phyloP scores from a whole-genome alignment of 1,140 invertebrate genomes.

The Ceratosolen fusciceps region DNA sequence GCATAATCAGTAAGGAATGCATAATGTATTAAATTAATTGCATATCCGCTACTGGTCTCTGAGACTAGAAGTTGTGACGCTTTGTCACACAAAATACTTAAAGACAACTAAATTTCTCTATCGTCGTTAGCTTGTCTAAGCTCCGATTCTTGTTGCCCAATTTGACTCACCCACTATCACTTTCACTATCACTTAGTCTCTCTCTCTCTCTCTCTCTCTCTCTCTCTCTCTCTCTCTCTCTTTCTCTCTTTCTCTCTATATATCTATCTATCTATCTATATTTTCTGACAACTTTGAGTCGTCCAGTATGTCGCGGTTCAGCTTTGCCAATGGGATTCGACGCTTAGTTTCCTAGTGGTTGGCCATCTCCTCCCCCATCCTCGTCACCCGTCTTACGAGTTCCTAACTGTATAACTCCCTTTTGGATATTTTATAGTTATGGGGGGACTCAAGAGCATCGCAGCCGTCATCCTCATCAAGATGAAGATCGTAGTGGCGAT shows the following conservation, averaged over 20 bases:
- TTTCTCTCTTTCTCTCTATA: not conserved
- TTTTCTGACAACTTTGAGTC: not conserved
- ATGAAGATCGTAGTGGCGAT: conserved; percentile 58
- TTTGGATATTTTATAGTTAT: conserved; percentile 53
- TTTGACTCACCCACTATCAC: not conserved
- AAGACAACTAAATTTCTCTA: not conserved
- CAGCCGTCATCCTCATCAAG: conserved; percentile 56
- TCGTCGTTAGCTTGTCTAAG: not conserved
- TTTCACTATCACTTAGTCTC: not conserved
- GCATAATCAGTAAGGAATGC: not conserved
- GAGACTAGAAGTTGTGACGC: too few relatives aligned
- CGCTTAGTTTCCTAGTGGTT: not conserved
- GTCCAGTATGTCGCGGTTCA: not conserved
- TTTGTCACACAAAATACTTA: not conserved
- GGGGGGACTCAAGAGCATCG: conserved; percentile 58
- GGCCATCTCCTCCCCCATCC: too few relatives aligned
- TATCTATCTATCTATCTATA: too few relatives aligned
- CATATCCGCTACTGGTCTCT: not conserved
- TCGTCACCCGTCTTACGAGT: not conserved
- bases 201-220: conserved; percentile 3
- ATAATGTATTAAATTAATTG: not conserved
- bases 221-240: conserved; percentile 1
- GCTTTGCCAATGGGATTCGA: not conserved
- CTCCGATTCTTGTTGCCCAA: not conserved
- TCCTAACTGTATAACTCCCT: not conserved